Evolutionary conservation across 2,113 vertebrate genomes (phyloP).

Genomic region (Pluvianellus socialis): DNA sequence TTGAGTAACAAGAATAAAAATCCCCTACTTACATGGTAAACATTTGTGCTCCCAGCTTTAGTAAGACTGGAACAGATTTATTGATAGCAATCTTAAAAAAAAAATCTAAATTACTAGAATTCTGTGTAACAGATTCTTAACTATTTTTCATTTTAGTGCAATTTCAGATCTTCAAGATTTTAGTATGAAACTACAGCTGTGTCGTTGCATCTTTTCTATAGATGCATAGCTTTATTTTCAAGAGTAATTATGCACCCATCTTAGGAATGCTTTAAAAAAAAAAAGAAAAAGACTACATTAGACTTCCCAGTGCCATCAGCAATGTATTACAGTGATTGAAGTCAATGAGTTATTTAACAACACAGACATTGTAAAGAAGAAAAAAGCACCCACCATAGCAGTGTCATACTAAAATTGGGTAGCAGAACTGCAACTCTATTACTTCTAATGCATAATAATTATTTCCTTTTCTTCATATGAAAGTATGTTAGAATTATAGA

Average conservation of each 20-base stretch:
- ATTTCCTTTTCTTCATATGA: neutral
- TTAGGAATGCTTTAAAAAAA: neutral
- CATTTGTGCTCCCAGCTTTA: neutral
- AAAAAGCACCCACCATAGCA: neutral
- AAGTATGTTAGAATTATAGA: neutral
- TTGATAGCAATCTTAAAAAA: neutral
- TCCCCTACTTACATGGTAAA: neutral
- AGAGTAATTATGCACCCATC: neutral
- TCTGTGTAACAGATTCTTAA: neutral
- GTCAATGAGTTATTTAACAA: neutral
- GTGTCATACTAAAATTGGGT: neutral
- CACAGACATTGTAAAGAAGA: neutral
- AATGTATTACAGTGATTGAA: neutral
- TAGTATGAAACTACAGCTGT: neutral
- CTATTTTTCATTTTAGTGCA: neutral
- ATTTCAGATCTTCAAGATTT: neutral
- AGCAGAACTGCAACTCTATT: neutral
- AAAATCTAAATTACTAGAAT: neutral
- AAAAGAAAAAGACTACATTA: neutral
- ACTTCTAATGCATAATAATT: neutral
- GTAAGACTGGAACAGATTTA: neutral
- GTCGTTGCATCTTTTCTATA: neutral
- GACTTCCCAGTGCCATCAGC: neutral
- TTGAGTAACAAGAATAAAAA: neutral
- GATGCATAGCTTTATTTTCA: neutral